Evolutionary conservation across 2,888 invertebrate species (phyloP).

Genomic region (Ariolimax columbianus): DNA sequence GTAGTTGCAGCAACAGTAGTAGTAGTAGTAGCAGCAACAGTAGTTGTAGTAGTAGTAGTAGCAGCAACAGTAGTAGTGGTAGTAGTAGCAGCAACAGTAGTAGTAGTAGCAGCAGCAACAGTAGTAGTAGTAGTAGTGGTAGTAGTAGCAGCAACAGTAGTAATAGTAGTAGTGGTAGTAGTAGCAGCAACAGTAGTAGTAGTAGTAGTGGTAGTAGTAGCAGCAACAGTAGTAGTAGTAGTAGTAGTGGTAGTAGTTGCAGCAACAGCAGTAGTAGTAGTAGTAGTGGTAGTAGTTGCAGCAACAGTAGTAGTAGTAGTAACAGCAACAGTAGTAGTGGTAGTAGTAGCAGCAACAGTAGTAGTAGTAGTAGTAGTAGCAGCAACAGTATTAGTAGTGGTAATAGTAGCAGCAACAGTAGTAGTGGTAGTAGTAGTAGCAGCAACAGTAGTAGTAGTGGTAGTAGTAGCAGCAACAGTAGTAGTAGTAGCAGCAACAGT

Average conservation of each 20-base stretch:
- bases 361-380: conserved; percentile 7
- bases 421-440: too few relatives aligned
- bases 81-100: conserved; percentile 15
- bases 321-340: conserved; percentile 11
- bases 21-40: not conserved
- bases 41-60: too few relatives aligned
- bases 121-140: conserved; percentile 31
- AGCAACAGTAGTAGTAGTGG: too few relatives aligned
- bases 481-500: too few relatives aligned
- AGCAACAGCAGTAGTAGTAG: not conserved
- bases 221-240: not conserved
- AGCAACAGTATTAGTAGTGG: too few relatives aligned
- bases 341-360: conserved; percentile 7
- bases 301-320: conserved; percentile 38
- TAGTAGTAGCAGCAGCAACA: conserved; percentile 15
- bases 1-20: not conserved
- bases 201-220: not conserved
- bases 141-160: conserved; percentile 34
- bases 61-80: not conserved
- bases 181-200: conserved; percentile 8
- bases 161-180: conserved; percentile 5
- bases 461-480: too few relatives aligned
- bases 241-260: too few relatives aligned
- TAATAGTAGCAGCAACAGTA: conserved; percentile 38
- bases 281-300: conserved; percentile 29